Base-by-base conservation (phyloP, 2,888 invertebrate genomes). In the Drosophila hamatofila region DNA sequence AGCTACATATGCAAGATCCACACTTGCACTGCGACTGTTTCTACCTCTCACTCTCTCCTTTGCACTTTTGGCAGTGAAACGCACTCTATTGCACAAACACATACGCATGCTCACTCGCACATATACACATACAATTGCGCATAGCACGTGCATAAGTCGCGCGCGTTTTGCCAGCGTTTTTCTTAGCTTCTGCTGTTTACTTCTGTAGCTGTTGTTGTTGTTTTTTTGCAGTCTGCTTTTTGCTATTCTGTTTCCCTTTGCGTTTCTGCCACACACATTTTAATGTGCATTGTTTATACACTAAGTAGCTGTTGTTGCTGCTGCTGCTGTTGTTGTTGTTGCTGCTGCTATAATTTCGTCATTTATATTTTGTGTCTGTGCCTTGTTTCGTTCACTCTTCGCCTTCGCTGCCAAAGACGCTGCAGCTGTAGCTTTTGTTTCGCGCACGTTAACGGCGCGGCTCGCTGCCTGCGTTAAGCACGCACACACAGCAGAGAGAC, bases 401-500 rank as follows among this genome's bases (percentile, higher is more conserved):
- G 44, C 7, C 25, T 21, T 41, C 9, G 18, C 12, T 25, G 30
- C 21, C 33, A 2, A 41, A 70, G 67, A 35, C 51, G 68, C 58
- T 59, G 72, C 61, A 60, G 64, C 69, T 63, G 70, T 76, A 69
- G 78, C 66, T 56, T 65, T 67, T 73, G 81, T 81, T 88, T 79
- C 74, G 87, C 72, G 71, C 83, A 75, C 81, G 69, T 88, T 86
- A 75, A 71, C 87, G 75, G 78, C 81, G 78, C 78, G 87, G 83
- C 84, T 81, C 25, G 81, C 72, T 71, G 76, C 78, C 82, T 80
- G 75, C 73, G 62, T 75, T 41, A 72, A 79, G 56, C 65, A 64
- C 60, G 65, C 59, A 80, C 57, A 63, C 59, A 70, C n/a, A n/a
- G n/a, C n/a, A n/a, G n/a, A n/a, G n/a, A n/a, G n/a, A n/a, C n/a